Evolutionary conservation across 2,113 vertebrate species (phyloP).

Genomic region (Rhinogobius similis): DNA sequence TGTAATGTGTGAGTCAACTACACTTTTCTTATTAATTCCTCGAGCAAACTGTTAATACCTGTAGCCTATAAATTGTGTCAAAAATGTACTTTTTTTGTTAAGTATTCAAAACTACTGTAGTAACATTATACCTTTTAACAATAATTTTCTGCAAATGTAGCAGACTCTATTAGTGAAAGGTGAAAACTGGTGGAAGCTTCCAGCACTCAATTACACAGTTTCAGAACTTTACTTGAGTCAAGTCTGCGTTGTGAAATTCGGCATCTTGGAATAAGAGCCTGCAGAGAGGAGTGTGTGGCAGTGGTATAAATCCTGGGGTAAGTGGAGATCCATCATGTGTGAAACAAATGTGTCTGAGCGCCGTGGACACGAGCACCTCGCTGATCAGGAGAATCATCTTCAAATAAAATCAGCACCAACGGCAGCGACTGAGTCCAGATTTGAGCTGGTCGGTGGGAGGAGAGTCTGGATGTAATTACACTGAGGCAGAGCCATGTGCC

Average conservation of each 20-base stretch:
- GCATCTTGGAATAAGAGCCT: neutral
- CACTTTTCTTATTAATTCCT: too few relatives aligned
- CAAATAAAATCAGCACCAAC: slow-evolving; percentile 20
- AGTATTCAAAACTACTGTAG: neutral
- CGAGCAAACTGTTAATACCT: too few relatives aligned
- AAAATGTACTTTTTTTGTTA: too few relatives aligned
- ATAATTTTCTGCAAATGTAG: neutral
- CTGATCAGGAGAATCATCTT: neutral
- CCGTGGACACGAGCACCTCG: neutral
- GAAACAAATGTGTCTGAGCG: neutral
- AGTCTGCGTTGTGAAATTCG: neutral
- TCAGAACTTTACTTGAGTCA: neutral
- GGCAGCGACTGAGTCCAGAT: slow-evolving; percentile 21
- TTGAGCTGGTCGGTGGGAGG: slow-evolving; percentile 47
- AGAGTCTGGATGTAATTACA: slow-evolving; percentile 49
- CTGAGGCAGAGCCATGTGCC: slow-evolving; percentile 39
- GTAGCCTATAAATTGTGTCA: too few relatives aligned
- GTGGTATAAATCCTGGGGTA: neutral
- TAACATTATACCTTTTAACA: neutral
- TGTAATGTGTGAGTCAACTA: neutral
- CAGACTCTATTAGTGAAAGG: neutral
- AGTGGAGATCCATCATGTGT: neutral
- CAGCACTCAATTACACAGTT: neutral
- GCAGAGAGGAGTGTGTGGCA: neutral
- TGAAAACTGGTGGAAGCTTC: neutral